Evolutionary conservation across 2,113 vertebrate species (phyloP).

Genomic region (Phyllostomus discolor): DNA sequence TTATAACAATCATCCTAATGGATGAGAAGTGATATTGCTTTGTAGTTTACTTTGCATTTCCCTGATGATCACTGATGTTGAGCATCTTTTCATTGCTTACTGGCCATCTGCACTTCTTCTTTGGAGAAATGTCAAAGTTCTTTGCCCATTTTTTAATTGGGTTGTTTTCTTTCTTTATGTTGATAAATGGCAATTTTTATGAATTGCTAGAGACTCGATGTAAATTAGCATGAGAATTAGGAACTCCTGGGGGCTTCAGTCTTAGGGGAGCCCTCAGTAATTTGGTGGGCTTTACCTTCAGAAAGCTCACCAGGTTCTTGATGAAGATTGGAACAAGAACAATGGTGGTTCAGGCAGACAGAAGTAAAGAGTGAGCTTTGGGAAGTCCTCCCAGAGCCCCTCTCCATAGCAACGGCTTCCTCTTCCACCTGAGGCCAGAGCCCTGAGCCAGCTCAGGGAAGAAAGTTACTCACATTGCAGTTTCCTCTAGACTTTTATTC

Average conservation of each 20-base stretch:
- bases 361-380: not conserved
- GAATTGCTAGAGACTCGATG: not conserved
- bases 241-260: not conserved
- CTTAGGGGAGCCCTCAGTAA: rapidly evolving
- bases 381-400: not conserved
- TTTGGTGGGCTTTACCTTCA: not conserved
- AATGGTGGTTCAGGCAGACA: not conserved
- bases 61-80: not conserved
- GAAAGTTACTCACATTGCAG: not conserved
- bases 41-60: not conserved
- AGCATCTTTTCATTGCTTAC: no score
- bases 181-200: not conserved
- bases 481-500: not conserved
- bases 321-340: not conserved
- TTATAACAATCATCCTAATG: not conserved
- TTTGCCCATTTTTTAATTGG: no score
- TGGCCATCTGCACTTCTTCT: no score
- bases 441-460: not conserved
- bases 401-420: not conserved
- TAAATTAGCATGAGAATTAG: not conserved
- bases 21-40: not conserved
- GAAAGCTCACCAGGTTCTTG: not conserved
- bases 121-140: no score
- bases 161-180: not conserved
- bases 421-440: not conserved